A percentile compares a stretch with the other conserved stretches of the same genome.
phyloP scores from a whole-genome alignment of 2,797 vertebrate species.

The Parambassis ranga region DNA sequence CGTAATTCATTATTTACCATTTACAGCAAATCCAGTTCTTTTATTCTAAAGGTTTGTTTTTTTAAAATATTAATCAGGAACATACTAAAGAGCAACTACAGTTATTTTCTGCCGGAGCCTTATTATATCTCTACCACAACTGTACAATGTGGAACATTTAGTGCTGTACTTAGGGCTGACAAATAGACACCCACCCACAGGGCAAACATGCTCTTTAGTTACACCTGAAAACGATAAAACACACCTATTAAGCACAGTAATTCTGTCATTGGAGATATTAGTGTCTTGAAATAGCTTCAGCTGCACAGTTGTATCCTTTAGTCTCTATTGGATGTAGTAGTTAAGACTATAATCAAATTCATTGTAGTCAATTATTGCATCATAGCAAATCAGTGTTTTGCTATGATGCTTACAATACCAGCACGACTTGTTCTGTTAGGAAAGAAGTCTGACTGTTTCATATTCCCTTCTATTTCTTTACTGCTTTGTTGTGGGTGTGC shows the following conservation, averaged over 20 bases:
- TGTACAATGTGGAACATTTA: neutral
- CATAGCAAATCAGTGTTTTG: neutral
- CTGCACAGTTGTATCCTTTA: neutral
- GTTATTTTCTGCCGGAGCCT: neutral
- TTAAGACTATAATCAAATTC: neutral
- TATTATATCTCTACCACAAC: neutral
- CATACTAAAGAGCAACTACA: neutral
- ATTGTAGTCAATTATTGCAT: neutral
- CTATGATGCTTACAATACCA: neutral
- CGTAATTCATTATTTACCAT: too few species aligned
- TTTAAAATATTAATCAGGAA: too few species aligned
- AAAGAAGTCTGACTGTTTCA: neutral
- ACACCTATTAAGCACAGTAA: neutral
- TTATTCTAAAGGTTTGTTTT: neutral
- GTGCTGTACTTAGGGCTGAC: neutral
- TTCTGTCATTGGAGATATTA: neutral
- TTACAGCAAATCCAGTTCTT: neutral
- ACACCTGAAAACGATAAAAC: conserved; percentile 9
- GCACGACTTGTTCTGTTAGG: neutral
- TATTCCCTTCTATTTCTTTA: conserved; percentile 1
- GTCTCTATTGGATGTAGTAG: neutral
- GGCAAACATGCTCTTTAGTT: conserved; percentile 25
- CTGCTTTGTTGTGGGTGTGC: neutral
- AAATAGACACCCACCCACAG: conserved; percentile 23
- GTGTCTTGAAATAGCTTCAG: neutral